Conservation (phyloP, 1,140 invertebrate species). For the Oscheius sp. region DNA sequence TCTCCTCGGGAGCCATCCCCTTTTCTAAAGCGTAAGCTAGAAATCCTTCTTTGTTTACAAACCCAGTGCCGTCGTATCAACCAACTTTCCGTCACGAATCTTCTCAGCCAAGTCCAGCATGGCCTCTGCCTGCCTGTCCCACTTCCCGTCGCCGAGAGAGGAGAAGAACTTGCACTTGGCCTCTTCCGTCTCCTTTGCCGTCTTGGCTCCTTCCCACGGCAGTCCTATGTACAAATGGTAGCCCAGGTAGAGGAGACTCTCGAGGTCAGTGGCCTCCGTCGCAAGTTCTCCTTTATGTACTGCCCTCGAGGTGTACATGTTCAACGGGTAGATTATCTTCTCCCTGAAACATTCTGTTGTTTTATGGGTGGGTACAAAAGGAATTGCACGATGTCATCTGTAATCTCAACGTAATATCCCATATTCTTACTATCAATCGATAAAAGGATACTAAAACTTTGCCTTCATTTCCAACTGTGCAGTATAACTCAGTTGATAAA, state of each 20-base stretch:
- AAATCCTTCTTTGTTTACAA: too few relatives aligned
- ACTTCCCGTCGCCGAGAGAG: not conserved
- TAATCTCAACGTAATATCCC: too few relatives aligned
- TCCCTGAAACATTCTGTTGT: too few relatives aligned
- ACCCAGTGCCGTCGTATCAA: not conserved
- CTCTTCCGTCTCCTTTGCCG: not conserved
- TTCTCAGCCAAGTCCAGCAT: not conserved
- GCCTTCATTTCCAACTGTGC: too few relatives aligned
- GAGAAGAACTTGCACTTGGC: not conserved
- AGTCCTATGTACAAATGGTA: not conserved
- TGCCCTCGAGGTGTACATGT: not conserved
- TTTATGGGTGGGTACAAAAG: too few relatives aligned
- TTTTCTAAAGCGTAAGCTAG: too few relatives aligned
- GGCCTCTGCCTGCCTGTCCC: not conserved
- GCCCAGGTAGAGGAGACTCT: not conserved
- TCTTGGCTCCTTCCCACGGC: not conserved
- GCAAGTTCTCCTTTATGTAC: not conserved
- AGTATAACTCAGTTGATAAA: too few relatives aligned
- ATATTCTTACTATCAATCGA: too few relatives aligned
- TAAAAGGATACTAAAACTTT: too few relatives aligned
- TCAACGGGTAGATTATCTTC: not conserved
- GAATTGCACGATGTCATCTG: too few relatives aligned
- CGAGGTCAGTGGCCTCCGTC: not conserved
- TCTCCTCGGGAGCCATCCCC: too few relatives aligned
- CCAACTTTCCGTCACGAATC: not conserved